Conservation (phyloP, 2,888 invertebrate species). For the Morpho achilles region DNA sequence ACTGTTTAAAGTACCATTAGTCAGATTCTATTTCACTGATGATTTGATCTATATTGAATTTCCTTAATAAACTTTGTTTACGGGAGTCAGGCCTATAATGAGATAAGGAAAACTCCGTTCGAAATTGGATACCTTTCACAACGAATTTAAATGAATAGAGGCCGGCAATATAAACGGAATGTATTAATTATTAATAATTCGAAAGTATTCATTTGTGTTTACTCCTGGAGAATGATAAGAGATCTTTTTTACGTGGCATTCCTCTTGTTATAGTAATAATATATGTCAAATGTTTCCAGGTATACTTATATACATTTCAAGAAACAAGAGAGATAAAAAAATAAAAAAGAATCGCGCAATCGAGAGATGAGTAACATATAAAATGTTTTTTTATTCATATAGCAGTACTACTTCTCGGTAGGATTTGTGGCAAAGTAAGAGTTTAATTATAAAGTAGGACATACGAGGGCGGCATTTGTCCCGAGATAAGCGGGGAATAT, state of each 20-base stretch:
- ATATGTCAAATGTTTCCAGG: not conserved
- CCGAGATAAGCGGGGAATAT: slow-evolving; percentile 14
- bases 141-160: too few relatives aligned
- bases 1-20: too few relatives aligned
- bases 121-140: too few relatives aligned
- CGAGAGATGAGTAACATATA: not conserved
- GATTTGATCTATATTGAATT: slow-evolving; percentile 28
- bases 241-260: not conserved
- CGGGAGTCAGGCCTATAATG: slow-evolving; percentile 18
- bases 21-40: slow-evolving; percentile 16
- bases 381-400: slow-evolving; percentile 6
- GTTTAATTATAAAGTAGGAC: slow-evolving; percentile 22
- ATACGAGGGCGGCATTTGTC: slow-evolving; percentile 15
- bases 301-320: too few relatives aligned
- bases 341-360: too few relatives aligned
- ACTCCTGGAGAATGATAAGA: not conserved
- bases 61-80: slow-evolving; percentile 23
- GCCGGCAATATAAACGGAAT: too few relatives aligned
- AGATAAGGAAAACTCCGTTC: slow-evolving; percentile 8
- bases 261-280: not conserved
- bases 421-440: slow-evolving; percentile 18
- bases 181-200: too few relatives aligned
- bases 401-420: slow-evolving; percentile 12
- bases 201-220: not conserved
- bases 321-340: too few relatives aligned